phyloP scores from a whole-genome alignment of 1,140 invertebrate species.

The Apocrypta bakeri region DNA sequence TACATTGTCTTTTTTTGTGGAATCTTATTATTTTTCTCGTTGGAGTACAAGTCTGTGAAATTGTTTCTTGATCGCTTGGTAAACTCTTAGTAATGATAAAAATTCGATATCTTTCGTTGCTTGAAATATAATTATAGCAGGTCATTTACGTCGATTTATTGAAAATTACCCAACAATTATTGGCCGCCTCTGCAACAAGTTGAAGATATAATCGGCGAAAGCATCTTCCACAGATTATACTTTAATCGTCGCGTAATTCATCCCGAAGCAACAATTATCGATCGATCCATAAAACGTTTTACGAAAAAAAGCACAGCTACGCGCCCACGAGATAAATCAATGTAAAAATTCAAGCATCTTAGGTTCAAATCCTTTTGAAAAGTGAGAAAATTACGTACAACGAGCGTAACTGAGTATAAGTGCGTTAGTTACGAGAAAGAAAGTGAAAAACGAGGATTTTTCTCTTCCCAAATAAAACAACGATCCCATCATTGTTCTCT shows the following conservation, averaged over 20 bases:
- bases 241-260: neutral
- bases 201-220: neutral
- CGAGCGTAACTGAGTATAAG: neutral
- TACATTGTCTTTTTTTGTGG: no score
- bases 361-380: neutral
- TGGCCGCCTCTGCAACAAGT: neutral
- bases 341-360: neutral
- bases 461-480: neutral
- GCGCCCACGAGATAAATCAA: no score
- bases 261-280: neutral
- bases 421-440: neutral
- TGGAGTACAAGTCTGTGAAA: no score
- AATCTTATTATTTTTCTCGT: no score
- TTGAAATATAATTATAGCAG: no score
- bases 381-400: neutral
- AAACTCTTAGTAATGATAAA: no score
- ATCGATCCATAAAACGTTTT: neutral
- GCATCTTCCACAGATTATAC: neutral
- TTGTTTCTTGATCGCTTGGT: no score
- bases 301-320: no score
- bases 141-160: no score
- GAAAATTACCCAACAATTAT: neutral
- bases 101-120: no score
- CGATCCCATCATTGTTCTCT: neutral
- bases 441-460: neutral